A percentile compares a stretch with the other conserved stretches of the same genome.
phyloP scores from a whole-genome alignment of 2,797 vertebrate genomes.

The Melanotaenia trifasciata region DNA sequence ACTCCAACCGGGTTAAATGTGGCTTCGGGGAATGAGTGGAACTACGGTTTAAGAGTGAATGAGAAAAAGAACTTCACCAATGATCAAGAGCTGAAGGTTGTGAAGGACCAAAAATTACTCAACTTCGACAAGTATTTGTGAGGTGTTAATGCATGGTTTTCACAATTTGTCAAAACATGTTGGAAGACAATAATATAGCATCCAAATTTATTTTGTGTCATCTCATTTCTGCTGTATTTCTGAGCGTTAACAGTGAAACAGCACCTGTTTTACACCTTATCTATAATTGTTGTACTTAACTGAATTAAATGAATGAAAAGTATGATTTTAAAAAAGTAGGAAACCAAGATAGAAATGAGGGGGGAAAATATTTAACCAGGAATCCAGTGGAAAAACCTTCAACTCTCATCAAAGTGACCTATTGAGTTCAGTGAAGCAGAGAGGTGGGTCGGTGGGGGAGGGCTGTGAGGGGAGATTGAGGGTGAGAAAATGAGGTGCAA shows the following conservation, averaged over 20 bases:
- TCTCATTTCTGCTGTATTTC: neutral
- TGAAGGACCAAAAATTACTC: neutral
- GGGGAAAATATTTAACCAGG: neutral
- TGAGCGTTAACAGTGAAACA: neutral
- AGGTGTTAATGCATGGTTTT: neutral
- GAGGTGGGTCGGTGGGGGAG: slow-evolving; percentile 21
- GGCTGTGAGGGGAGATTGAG: slow-evolving; percentile 38
- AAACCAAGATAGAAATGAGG: neutral
- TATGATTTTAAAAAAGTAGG: neutral
- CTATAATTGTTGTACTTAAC: neutral
- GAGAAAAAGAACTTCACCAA: slow-evolving; percentile 10
- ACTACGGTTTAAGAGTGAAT: slow-evolving; percentile 13
- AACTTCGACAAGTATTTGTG: neutral
- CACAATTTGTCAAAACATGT: neutral
- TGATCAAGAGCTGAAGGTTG: slow-evolving; percentile 56
- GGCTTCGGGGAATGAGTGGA: slow-evolving; percentile 44
- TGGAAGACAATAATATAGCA: neutral
- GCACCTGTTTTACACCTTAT: neutral
- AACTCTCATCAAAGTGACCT: slow-evolving; percentile 55
- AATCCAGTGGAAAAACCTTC: slow-evolving; percentile 34
- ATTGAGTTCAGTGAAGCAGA: slow-evolving; percentile 28
- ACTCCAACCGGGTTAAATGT: slow-evolving; percentile 45
- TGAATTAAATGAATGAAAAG: neutral
- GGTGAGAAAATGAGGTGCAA: slow-evolving; percentile 63
- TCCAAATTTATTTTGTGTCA: neutral